Conservation (phyloP, 2,888 invertebrate genomes). For the Zygaena filipendulae region DNA sequence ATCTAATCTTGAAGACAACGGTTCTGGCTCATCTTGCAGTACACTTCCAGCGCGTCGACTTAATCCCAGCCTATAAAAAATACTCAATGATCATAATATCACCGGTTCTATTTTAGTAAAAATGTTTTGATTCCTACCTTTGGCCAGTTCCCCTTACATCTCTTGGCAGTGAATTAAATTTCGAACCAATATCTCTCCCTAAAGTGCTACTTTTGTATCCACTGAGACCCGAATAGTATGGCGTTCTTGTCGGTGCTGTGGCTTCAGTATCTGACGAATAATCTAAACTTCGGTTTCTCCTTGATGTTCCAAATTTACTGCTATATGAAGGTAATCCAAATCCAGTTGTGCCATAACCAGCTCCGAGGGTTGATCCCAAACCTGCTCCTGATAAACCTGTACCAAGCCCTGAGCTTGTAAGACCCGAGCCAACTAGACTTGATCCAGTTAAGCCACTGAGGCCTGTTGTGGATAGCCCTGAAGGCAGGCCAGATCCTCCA, state of each 20-base stretch:
- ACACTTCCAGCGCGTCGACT: slow-evolving; percentile 54
- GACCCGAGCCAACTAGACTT: slow-evolving; percentile 46
- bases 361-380: slow-evolving; percentile 43
- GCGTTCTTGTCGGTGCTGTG: slow-evolving; percentile 79
- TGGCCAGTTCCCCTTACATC: slow-evolving; percentile 72
- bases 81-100: too few relatives aligned
- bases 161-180: slow-evolving; percentile 79
- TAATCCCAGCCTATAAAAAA: slow-evolving; percentile 49
- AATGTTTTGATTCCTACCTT: slow-evolving; percentile 42
- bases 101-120: slow-evolving; percentile 5
- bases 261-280: slow-evolving; percentile 97
- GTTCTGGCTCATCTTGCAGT: slow-evolving; percentile 58
- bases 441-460: slow-evolving; percentile 58
- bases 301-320: slow-evolving; percentile 70
- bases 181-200: slow-evolving; percentile 71
- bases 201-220: slow-evolving; percentile 61
- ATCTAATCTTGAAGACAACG: slow-evolving; percentile 56
- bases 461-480: slow-evolving; percentile 53
- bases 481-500: slow-evolving; percentile 42
- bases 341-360: slow-evolving; percentile 49
- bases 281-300: slow-evolving; percentile 85
- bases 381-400: slow-evolving; percentile 46
- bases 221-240: slow-evolving; percentile 76
- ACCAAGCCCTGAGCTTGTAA: slow-evolving; percentile 47
- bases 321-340: slow-evolving; percentile 53